These are phyloP conservation scores for Accipiter virgatus DNA, from an alignment of 2,113 vertebrate genomes.

Conservation along the genomic window DNA sequence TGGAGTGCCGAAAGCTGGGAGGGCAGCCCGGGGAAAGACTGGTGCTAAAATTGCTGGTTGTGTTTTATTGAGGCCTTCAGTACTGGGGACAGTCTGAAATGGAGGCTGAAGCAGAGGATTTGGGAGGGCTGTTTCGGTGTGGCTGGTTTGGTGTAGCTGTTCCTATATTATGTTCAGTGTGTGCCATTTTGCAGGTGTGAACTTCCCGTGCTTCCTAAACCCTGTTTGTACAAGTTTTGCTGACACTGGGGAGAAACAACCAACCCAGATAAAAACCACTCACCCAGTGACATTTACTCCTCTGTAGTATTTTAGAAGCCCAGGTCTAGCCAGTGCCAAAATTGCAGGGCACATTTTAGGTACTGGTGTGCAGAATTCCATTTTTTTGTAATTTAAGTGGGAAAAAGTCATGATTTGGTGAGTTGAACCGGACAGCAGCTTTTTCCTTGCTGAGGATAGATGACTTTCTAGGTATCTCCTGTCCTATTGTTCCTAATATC, in stretches of 20 bases:
- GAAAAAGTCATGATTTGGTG: background rate
- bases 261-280: background rate
- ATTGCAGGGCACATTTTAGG: background rate
- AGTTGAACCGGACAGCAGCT: background rate
- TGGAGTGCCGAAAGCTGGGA: background rate
- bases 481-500: background rate
- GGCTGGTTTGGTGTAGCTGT: background rate
- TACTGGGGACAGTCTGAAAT: background rate
- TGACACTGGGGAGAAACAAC: background rate
- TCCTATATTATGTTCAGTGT: background rate
- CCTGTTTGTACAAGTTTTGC: background rate
- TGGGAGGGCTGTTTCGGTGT: background rate
- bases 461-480: background rate
- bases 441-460: background rate
- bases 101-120: background rate
- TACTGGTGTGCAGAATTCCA: background rate
- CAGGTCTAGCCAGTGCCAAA: background rate
- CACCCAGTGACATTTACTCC: background rate
- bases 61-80: background rate
- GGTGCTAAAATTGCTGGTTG: background rate
- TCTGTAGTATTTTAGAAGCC: background rate
- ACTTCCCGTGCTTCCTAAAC: background rate
- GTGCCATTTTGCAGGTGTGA: background rate
- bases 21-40: background rate
- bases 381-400: background rate